These are phyloP conservation scores for Malurus melanocephalus DNA, from an alignment of 2,113 vertebrate genomes.

Conservation along the genomic window DNA sequence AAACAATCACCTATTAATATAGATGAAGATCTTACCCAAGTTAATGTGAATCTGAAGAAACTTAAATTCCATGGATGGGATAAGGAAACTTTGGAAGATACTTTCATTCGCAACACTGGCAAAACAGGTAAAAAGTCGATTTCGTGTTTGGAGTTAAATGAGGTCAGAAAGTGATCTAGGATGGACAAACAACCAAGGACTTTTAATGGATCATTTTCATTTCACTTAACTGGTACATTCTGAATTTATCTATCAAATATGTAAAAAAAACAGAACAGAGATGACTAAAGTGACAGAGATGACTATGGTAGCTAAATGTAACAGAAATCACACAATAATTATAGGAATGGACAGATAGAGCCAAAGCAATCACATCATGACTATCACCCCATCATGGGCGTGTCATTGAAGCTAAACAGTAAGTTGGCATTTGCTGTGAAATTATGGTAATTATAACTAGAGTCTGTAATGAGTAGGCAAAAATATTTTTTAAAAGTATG, in stretches of 20 bases:
- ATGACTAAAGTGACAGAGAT: not conserved
- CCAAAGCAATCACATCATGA: not conserved
- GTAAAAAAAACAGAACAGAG: not conserved
- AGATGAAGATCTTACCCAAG: conserved; percentile 88
- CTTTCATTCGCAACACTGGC: conserved; percentile 89
- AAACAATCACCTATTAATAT: conserved; percentile 96
- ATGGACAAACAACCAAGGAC: not conserved
- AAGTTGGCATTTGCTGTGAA: not conserved
- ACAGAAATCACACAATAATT: not conserved
- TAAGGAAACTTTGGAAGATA: conserved; percentile 71
- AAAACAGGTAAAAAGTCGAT: conserved; percentile 84
- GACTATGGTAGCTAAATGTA: not conserved
- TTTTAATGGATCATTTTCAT: not conserved
- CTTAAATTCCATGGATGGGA: conserved; percentile 90
- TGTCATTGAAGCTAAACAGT: not conserved
- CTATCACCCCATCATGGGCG: not conserved
- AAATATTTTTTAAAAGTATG: not conserved
- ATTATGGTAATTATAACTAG: not conserved
- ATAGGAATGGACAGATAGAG: not conserved
- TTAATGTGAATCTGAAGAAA: conserved; percentile 90
- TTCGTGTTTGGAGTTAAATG: not conserved
- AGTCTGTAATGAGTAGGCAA: not conserved
- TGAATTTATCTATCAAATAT: not conserved
- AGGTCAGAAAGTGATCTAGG: not conserved
- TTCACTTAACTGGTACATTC: not conserved